Percentiles rank a stretch among this genome's conserved stretches.
Evolutionary conservation across 2,888 invertebrate genomes (phyloP).

Genomic region (Melangyna quadrimaculata): DNA sequence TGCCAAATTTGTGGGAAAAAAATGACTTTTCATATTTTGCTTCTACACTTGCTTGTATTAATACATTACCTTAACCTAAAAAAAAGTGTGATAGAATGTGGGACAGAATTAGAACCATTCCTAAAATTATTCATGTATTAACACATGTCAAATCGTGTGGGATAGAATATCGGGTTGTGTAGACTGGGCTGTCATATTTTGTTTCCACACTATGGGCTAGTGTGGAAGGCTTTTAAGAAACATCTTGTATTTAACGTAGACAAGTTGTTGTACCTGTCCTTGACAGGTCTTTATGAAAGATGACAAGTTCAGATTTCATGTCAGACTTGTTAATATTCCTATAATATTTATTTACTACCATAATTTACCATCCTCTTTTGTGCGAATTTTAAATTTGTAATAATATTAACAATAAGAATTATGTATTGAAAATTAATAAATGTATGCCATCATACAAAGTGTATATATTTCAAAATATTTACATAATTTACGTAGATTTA

Average conservation of each 20-base stretch:
- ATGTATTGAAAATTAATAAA: not conserved
- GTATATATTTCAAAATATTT: not conserved
- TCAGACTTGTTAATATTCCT: conserved; percentile 43
- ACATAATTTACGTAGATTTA: not conserved
- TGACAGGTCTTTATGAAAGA: conserved; percentile 16
- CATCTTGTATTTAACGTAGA: not conserved
- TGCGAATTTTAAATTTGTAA: not conserved
- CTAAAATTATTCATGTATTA: too few relatives aligned
- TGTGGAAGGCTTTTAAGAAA: too few relatives aligned
- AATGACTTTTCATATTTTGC: too few relatives aligned
- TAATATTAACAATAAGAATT: not conserved
- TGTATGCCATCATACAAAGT: not conserved
- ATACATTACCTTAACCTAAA: too few relatives aligned
- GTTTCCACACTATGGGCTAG: too few relatives aligned
- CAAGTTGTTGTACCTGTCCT: conserved; percentile 31
- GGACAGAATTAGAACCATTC: too few relatives aligned
- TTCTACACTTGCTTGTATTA: too few relatives aligned
- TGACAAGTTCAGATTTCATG: conserved; percentile 45
- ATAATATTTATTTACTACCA: not conserved
- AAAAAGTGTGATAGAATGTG: too few relatives aligned
- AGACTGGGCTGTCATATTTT: too few relatives aligned
- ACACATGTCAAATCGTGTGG: too few relatives aligned
- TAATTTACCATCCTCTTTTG: not conserved
- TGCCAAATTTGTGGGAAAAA: too few relatives aligned
- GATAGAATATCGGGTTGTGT: too few relatives aligned